Evolutionary conservation across 2,113 vertebrate genomes (phyloP), one percentile per base, ranked within the genome.

Genomic region (Myotis yumanensis): DNA sequence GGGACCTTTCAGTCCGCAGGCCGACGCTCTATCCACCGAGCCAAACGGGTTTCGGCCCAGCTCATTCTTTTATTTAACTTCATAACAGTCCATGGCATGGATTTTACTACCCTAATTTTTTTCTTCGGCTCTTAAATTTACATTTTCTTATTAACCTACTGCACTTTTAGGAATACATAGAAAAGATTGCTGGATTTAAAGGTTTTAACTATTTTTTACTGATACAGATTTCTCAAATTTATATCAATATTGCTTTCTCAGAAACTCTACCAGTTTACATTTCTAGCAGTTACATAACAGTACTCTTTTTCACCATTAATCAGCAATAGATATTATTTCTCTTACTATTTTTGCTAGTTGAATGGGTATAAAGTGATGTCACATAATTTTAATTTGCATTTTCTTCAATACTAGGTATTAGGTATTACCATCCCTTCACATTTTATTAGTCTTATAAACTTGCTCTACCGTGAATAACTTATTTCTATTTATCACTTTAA

Each of bases 371-470:
- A 90, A 79, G 37, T 87, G 23, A 32, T 90, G 11, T 14, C 32
- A 54, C 18, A 30, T 90, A 54, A n/a, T 68, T 79, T 92, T 93
- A 46, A n/a, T 57, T 93, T 77, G 14, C 20, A 7, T 79, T 95
- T 95, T n/a, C 7, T 68, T 91, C 32, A 80, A 8, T 35, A 28
- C 17, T 51, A 54, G 17, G 8, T 71, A 15, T 92, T 85, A 72
- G 23, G 8, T 71, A 15, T 92, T 85, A 72, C 28, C 18, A 46
- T 82, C 30, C 28, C 64, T 90, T 93, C 72, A 12, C 20, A 40
- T 95, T 69, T 72, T 83, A 69, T 92, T 89, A 51, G 43, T 71
- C 28, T 11, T 93, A 11, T 66, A 40, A 57, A 68, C 84, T 93
- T 95, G 25, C 15, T 79, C 18, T 23, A 20, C 37, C 72, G 22